Evolutionary conservation across 2,113 vertebrate species (phyloP).

Genomic region (Dicerorhinus sumatrensis): DNA sequence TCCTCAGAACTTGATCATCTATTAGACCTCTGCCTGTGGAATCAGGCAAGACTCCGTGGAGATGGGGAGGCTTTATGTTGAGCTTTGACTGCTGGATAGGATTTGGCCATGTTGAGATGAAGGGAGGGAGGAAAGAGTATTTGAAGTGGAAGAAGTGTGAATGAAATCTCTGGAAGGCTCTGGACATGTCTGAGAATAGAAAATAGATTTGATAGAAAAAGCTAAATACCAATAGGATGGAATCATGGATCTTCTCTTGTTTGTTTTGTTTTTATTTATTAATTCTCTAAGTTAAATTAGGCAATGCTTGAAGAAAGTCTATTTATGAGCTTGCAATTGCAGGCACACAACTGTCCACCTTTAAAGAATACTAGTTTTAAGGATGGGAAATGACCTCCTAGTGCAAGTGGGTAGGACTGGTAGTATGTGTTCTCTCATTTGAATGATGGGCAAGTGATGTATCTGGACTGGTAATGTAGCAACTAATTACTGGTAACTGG

Average conservation of each 20-base stretch:
- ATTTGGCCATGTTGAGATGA: neutral
- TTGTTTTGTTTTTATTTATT: neutral
- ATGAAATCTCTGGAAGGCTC: neutral
- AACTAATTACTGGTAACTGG: neutral
- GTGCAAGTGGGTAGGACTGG: neutral
- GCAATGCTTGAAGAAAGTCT: neutral
- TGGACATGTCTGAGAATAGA: neutral
- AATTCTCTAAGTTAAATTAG: neutral
- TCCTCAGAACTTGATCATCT: neutral
- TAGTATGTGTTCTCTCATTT: neutral
- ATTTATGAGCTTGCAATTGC: neutral
- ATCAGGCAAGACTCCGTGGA: neutral
- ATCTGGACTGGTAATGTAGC: neutral
- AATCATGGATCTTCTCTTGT: neutral
- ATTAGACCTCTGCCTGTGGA: neutral
- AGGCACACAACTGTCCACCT: neutral
- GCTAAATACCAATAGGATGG: neutral
- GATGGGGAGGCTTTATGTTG: neutral
- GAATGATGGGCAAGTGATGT: neutral
- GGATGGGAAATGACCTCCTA: neutral
- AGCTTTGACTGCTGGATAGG: neutral
- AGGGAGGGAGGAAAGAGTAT: neutral
- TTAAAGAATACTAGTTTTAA: slow-evolving; percentile 10
- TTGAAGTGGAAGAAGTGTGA: neutral
- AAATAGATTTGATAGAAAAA: neutral